Evolutionary conservation across 2,113 vertebrate species (phyloP).

Genomic region (Solea solea): DNA sequence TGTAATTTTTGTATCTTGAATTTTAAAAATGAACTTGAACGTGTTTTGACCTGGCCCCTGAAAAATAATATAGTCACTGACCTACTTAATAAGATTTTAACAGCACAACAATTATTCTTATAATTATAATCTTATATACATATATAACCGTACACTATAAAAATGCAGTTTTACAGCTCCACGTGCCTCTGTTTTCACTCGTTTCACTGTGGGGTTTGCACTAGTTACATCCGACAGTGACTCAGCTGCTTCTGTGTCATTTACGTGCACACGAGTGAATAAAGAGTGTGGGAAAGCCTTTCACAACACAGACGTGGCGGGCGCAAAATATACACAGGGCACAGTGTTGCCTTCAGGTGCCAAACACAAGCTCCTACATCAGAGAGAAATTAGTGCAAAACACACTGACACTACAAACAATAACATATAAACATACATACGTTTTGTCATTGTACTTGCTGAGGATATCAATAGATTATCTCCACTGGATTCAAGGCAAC

Average conservation of each 20-base stretch:
- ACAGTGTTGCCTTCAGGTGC: constrained; percentile 14
- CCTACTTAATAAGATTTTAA: not conserved
- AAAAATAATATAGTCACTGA: not conserved
- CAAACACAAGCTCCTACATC: not conserved
- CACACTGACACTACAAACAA: no score
- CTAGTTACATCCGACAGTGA: not conserved
- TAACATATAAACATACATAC: not conserved
- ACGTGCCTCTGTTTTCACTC: not conserved
- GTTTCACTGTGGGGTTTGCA: not conserved
- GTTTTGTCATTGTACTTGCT: not conserved
- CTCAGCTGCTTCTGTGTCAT: not conserved
- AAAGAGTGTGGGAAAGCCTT: not conserved
- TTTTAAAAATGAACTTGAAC: not conserved
- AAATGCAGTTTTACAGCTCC: not conserved
- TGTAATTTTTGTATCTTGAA: no score
- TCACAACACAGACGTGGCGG: not conserved
- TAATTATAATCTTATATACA: no score
- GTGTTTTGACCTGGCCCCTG: not conserved
- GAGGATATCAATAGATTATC: no score
- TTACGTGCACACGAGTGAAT: not conserved
- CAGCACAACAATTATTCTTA: not conserved
- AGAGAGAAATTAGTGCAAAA: fast-evolving
- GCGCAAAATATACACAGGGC: constrained; percentile 31
- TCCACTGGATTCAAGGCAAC: not conserved
- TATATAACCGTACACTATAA: no score